Base-by-base conservation (phyloP, 2,113 vertebrate species). In the Neogale vison region DNA sequence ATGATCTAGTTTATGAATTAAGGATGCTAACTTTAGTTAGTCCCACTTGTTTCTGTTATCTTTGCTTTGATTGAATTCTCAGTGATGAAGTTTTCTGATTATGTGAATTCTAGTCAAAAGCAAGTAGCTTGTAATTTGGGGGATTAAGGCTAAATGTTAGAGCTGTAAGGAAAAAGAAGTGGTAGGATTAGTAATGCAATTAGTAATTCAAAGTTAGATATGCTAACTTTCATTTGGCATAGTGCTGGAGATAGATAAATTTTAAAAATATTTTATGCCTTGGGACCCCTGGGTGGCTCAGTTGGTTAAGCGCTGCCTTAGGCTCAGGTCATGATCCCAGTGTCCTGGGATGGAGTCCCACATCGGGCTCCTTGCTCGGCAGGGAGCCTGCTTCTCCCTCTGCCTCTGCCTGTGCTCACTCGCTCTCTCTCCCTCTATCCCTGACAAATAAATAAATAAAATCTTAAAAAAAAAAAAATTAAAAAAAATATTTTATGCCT, bases 81-180 rank as follows among this genome's bases (percentile, higher is more conserved):
- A 45, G 17, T 83, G 67, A 34, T 86, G 34, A 80, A 57, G 52
- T 92, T 77, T 89, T 65, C 67, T 79, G 15, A 94, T 95, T n/a
- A 79, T 39, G 10, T 93, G 72, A 81, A 81, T 92, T 95, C 34
- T 92, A 92, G 71, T 79, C 77, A 85, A 85, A 97, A 91, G 71
- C 65, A 92, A 87, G 93, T 67, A 61, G 77, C 26, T 67, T 80
- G 21, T 45, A 15, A 50, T 74, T 88, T 92, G 61, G 57, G 36
- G 11, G 55, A 76, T 55, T 52, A 87, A 71, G 39, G 69, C 39
- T 88, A 52, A 20, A 15, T 88, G 4, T 93, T 90, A 86, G 34
- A 74, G 69, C 39, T 69, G 10, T 52, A 81, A 76, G 39, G 31
- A 67, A 47, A 63, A 39, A 36, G 50, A 36, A 55, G 5, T 31